phyloP scores from a whole-genome alignment of 2,797 vertebrate genomes.

The Denticeps clupeoides region DNA sequence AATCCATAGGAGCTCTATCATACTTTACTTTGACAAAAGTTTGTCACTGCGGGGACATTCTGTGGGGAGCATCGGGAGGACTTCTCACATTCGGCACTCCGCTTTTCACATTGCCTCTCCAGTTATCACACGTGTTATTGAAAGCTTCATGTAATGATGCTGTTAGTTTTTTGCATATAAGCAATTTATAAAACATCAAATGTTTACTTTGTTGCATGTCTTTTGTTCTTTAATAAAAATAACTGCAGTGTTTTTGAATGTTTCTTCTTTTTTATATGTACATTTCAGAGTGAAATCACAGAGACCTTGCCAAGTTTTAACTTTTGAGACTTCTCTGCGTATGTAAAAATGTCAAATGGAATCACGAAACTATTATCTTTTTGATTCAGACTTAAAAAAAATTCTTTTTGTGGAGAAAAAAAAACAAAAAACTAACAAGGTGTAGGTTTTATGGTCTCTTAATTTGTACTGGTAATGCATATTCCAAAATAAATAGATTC shows the following conservation, averaged over 20 bases:
- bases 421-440: conserved; percentile 69
- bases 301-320: conserved; percentile 70
- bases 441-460: conserved; percentile 88
- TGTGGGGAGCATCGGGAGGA: conserved; percentile 15
- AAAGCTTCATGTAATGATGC: conserved; percentile 69
- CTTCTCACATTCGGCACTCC: conserved; percentile 36
- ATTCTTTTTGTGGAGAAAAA: conserved; percentile 78
- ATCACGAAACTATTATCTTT: conserved; percentile 72
- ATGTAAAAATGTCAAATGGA: conserved; percentile 61
- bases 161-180: conserved; percentile 62
- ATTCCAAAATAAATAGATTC: conserved; percentile 92
- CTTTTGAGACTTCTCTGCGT: conserved; percentile 77
- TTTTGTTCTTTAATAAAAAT: conserved; percentile 74
- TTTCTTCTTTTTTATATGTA: conserved; percentile 60
- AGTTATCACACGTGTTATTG: conserved; percentile 40
- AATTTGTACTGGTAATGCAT: conserved; percentile 93
- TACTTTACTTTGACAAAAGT: conserved; percentile 9
- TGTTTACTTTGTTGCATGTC: conserved; percentile 77
- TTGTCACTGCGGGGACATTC: not conserved
- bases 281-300: conserved; percentile 58
- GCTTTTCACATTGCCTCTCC: conserved; percentile 57
- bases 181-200: conserved; percentile 70
- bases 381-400: conserved; percentile 66
- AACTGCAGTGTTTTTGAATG: conserved; percentile 73
- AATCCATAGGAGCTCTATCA: not conserved